Evolutionary conservation across 2,888 invertebrate species (phyloP).

Genomic region (Erebia palarica): DNA sequence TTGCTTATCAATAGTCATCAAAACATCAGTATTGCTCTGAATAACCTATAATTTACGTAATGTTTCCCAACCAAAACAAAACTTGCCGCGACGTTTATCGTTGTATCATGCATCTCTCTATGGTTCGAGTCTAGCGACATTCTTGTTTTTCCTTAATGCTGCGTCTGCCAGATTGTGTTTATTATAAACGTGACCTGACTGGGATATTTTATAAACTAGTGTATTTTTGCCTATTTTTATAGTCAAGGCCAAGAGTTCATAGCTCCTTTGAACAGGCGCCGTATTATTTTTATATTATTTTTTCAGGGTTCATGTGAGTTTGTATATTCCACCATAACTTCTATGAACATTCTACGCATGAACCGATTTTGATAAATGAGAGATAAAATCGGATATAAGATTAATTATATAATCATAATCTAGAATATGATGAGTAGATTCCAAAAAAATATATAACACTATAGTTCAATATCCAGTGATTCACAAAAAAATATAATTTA

Average conservation of each 20-base stretch:
- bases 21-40: conserved; percentile 12
- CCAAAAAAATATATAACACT: too few relatives aligned
- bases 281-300: too few relatives aligned
- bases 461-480: too few relatives aligned
- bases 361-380: too few relatives aligned
- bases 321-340: too few relatives aligned
- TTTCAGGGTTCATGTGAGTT: too few relatives aligned
- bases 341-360: too few relatives aligned
- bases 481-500: too few relatives aligned
- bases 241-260: background rate
- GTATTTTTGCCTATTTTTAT: background rate
- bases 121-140: background rate
- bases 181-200: conserved; percentile 8
- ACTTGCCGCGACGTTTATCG: conserved; percentile 31
- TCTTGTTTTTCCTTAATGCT: conserved; percentile 10
- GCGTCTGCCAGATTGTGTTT: background rate
- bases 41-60: conserved; percentile 15
- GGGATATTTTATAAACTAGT: background rate
- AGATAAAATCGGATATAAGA: too few relatives aligned
- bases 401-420: too few relatives aligned
- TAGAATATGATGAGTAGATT: too few relatives aligned
- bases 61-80: conserved; percentile 24
- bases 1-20: conserved; percentile 24
- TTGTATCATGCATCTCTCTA: conserved; percentile 14
- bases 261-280: background rate